phyloP scores from a whole-genome alignment of 2,888 invertebrate genomes.

The Creontiades dilutus region DNA sequence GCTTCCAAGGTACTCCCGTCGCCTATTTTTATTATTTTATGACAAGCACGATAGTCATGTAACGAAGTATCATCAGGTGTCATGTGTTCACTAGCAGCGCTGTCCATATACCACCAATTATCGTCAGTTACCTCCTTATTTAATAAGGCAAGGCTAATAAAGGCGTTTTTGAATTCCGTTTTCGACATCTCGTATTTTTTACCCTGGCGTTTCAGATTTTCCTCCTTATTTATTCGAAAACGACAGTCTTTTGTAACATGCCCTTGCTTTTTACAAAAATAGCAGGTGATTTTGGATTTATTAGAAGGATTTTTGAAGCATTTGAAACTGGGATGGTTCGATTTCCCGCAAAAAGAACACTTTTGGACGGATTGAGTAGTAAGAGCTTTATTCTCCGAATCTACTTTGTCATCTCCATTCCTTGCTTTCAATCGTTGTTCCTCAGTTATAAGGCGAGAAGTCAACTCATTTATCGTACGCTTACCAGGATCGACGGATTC shows the following conservation, averaged over 20 bases:
- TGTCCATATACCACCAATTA: neutral
- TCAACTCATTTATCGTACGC: neutral
- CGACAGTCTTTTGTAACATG: neutral
- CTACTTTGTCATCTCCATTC: neutral
- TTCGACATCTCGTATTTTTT: neutral
- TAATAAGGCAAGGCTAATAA: neutral
- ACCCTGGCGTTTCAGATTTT: neutral
- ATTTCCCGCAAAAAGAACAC: neutral
- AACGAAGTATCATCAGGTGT: neutral
- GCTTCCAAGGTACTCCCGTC: neutral
- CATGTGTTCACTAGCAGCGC: conserved; percentile 23
- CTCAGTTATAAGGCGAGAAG: neutral
- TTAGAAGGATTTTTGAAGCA: neutral
- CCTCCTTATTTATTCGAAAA: neutral
- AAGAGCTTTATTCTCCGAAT: neutral
- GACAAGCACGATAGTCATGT: neutral
- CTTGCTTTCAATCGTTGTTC: neutral
- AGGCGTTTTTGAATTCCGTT: neutral
- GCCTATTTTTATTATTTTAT: neutral
- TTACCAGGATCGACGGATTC: neutral
- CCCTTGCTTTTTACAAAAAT: conserved; percentile 5
- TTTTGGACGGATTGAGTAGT: neutral
- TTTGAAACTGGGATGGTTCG: neutral
- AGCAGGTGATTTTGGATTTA: neutral
- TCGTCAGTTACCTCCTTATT: neutral